phyloP scores from a whole-genome alignment of 1,140 invertebrate genomes.

The Diuraphis noxia region DNA sequence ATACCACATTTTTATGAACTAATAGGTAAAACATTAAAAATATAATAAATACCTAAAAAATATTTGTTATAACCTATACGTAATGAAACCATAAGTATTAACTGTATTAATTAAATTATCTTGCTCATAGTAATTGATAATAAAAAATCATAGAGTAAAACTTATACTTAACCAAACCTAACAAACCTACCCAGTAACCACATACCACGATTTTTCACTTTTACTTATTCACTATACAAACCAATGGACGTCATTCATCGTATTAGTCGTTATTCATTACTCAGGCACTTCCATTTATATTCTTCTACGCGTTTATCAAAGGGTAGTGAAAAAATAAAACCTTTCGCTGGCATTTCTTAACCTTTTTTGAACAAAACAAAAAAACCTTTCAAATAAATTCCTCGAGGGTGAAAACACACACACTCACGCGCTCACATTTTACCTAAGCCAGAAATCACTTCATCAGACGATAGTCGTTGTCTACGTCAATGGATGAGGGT shows the following conservation, averaged over 20 bases:
- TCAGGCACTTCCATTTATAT: not conserved
- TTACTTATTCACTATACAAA: too few relatives aligned
- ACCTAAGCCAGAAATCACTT: conserved; percentile 42
- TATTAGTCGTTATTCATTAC: not conserved
- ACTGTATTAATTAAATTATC: too few relatives aligned
- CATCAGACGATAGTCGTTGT: not conserved
- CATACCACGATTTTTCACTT: too few relatives aligned
- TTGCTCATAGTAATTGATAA: too few relatives aligned
- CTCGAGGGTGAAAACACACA: conserved; percentile 4
- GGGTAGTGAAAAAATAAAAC: not conserved
- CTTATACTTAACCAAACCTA: too few relatives aligned
- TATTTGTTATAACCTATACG: not conserved
- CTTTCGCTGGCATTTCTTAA: conserved; percentile 18
- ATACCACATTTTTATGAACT: not conserved
- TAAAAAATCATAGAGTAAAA: too few relatives aligned
- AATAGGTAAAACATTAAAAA: not conserved
- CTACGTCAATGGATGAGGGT: not conserved
- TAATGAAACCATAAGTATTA: not conserved
- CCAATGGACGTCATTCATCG: not conserved
- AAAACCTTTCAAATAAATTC: conserved; percentile 47
- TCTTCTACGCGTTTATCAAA: not conserved
- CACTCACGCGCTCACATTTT: not conserved
- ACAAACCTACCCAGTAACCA: too few relatives aligned
- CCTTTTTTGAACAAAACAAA: not conserved
- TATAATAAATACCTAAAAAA: not conserved